Base-by-base conservation (phyloP, 1,140 invertebrate species). In the Stenopsyche tienmushanensis region DNA sequence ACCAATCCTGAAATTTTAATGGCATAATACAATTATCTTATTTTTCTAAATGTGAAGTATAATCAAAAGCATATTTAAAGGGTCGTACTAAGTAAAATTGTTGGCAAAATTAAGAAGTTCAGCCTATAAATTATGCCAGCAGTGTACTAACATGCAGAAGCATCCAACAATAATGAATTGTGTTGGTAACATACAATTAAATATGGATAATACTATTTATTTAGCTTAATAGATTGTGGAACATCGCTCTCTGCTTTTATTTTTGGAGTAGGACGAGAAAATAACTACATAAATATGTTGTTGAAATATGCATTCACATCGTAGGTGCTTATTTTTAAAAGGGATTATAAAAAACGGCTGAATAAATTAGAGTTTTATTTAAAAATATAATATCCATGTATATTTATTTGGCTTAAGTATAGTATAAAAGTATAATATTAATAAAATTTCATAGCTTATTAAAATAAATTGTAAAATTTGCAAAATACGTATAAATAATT, bases 81-180 rank as follows among this genome's bases (percentile, higher is more conserved):
- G 62, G 59, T 34, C 67, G 73, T 78, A 89, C 88, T 78, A 86
- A 87, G 72, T 94, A 94, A 77, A 93, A 94, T 71, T 81, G 76
- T 97, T 94, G 3, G 87, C 91, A 78, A 97, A 97, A 49, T 82
- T 83, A 9, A 96, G 72, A 75, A 96, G 84, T 78, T 97, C 94
- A 1, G 92, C 91, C 73, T 88, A 91, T 7, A 90, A 88, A 79
- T 97, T 97, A 71, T 92, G 81, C 91, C 92, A 96, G 0, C 88
- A 86, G 75, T 97, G 94, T 1, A 97, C 76, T 1, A 97, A 78
- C 49, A 88, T 85, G 78, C 94, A 97, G 76, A 96, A 96, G n/a
- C n/a, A n/a, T n/a, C n/a, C n/a, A n/a, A n/a, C n/a, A n/a, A n/a
- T n/a, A n/a, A n/a, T n/a, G n/a, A n/a, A n/a, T n/a, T n/a, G n/a